These are phyloP conservation scores for Sebastes hubbsi DNA, from an alignment of 2,797 vertebrate species.

Conservation along the genomic window DNA sequence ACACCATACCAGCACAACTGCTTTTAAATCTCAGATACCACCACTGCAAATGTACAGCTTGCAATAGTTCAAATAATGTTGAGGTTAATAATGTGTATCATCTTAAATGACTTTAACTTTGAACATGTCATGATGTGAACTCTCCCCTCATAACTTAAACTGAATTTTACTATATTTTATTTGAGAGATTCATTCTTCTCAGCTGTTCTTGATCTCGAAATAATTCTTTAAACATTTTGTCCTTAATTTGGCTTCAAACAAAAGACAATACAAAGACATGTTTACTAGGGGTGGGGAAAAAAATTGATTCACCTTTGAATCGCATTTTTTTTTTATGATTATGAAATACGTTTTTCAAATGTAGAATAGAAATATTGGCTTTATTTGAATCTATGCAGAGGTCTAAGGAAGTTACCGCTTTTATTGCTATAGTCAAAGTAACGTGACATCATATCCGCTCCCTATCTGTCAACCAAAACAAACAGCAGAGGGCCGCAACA, in stretches of 20 bases:
- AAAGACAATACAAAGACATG: not conserved
- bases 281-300: not conserved
- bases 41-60: not conserved
- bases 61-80: not conserved
- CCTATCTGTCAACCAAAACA: too few species aligned
- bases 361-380: too few species aligned
- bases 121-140: too few species aligned
- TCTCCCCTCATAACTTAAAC: not conserved
- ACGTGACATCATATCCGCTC: too few species aligned
- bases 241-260: not conserved
- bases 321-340: too few species aligned
- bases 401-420: too few species aligned
- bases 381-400: too few species aligned
- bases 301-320: too few species aligned
- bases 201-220: not conserved
- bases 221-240: not conserved
- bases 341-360: too few species aligned
- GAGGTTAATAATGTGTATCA: not conserved
- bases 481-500: accelerated
- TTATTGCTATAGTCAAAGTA: too few species aligned
- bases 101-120: not conserved
- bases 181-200: not conserved
- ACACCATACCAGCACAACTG: not conserved
- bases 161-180: not conserved
- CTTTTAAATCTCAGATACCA: not conserved